Base-by-base conservation (phyloP, 1,140 invertebrate genomes). In the Heliothis subflexa region DNA sequence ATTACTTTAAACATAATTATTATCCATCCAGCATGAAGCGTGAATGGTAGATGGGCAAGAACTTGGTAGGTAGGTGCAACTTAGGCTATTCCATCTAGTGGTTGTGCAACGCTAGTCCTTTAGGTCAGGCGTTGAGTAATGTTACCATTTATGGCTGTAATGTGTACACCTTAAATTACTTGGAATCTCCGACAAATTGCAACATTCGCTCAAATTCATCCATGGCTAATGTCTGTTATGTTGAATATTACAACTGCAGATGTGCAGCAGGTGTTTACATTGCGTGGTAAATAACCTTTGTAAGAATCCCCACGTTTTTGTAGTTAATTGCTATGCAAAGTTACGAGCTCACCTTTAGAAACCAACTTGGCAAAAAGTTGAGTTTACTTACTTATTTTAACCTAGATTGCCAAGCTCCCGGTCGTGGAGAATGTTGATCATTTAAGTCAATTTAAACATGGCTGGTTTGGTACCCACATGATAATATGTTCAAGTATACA, bases 81-180 rank as follows among this genome's bases (percentile, higher is more conserved):
- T 9, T 18, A 28, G 33, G 50, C 50, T 68, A 77, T 45, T 68
- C 55, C 50, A n/a, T 49, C 74, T 55, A 47, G 66, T 57, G 66
- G 40, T 77, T 40, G 50, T 68, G 74, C 74, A 77, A 77, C 74
- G 21, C 74, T 40, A 18, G 62, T 68, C 74, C 74, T 77, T 77
- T 77, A 57, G 74, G 74, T 68, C 74, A 68, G 74, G 50, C 74
- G 49, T 76, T 76, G 61, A 57, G 62, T 77, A 77, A 77, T 77
- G 62, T 57, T 55, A 66, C 74, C 62, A 77, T 68, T 68, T 77
- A 68, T 62, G 61, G 74, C 68, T 40, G n/a, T 55, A 62, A 54
- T 50, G 61, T 66, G 59, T 64, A 55, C 14, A 77, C 49, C 16
- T 55, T 45, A 75, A 77, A 77, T 77, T 77, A 57, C 74, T 77